Conservation (phyloP, 2,888 invertebrate genomes). For the Sphinx pinastri region DNA sequence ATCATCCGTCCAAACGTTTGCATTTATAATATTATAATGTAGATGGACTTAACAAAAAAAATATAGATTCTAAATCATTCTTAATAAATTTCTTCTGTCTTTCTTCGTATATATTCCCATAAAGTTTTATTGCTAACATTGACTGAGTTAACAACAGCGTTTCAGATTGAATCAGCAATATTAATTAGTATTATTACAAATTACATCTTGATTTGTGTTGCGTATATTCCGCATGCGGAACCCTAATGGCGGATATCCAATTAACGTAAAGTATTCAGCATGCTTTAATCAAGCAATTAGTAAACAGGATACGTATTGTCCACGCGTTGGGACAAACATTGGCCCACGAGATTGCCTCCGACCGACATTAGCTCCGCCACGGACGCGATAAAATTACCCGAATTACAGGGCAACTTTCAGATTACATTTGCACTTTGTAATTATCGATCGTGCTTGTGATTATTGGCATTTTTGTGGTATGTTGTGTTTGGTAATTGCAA, state of each 20-base stretch:
- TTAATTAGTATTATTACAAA: background rate
- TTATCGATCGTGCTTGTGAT: background rate
- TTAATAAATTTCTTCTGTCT: too few relatives aligned
- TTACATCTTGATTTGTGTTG: background rate
- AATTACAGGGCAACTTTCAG: slow-evolving; percentile 23
- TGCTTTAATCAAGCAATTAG: slow-evolving; percentile 46
- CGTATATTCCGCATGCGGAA: background rate
- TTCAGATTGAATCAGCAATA: background rate
- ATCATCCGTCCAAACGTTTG: too few relatives aligned
- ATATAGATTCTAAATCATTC: too few relatives aligned
- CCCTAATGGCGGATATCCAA: slow-evolving; percentile 37
- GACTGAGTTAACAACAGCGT: background rate
- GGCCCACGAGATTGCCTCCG: slow-evolving; percentile 5
- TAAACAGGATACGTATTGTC: slow-evolving; percentile 37
- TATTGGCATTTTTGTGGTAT: too few relatives aligned
- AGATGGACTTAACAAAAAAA: too few relatives aligned
- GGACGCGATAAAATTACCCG: slow-evolving; percentile 26
- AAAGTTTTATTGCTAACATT: background rate
- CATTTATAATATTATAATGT: too few relatives aligned
- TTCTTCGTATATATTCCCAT: too few relatives aligned
- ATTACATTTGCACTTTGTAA: slow-evolving; percentile 17
- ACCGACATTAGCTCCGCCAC: background rate
- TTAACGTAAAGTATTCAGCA: slow-evolving; percentile 39
- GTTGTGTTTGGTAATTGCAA: too few relatives aligned
- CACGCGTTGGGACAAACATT: slow-evolving; percentile 34